phyloP scores from a whole-genome alignment of 2,797 vertebrate genomes.

The Epinephelus awoara region DNA sequence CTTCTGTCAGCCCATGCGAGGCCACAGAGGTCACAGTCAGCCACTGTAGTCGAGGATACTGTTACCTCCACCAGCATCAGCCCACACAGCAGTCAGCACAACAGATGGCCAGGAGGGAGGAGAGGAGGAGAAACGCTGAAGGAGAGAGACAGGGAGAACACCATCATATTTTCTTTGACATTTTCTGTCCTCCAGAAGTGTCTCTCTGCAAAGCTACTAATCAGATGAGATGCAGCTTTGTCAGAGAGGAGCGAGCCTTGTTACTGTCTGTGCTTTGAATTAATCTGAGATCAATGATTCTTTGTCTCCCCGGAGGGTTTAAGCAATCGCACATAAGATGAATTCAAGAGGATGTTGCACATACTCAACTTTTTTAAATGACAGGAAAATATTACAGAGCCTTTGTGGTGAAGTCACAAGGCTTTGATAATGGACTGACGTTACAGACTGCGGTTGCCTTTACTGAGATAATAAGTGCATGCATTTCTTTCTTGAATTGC shows the following conservation, averaged over 20 bases:
- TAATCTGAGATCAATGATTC: slow-evolving; percentile 26
- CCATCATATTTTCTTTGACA: slow-evolving; percentile 65
- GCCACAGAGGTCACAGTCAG: slow-evolving; percentile 69
- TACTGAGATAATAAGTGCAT: background rate
- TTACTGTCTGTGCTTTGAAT: slow-evolving; percentile 20
- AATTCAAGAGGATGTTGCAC: background rate
- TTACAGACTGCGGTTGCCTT: background rate
- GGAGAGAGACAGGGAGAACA: slow-evolving; percentile 53
- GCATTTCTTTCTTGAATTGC: background rate
- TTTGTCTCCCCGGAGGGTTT: slow-evolving; percentile 28
- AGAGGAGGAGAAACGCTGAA: slow-evolving; percentile 53
- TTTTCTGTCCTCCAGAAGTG: slow-evolving; percentile 48
- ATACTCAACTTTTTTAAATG: background rate
- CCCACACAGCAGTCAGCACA: slow-evolving; percentile 78
- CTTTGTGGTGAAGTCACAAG: slow-evolving; percentile 8
- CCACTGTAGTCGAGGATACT: slow-evolving; percentile 68
- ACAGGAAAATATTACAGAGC: background rate
- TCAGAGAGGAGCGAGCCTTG: slow-evolving; percentile 33
- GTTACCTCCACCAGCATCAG: slow-evolving; percentile 75
- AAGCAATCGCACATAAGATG: background rate
- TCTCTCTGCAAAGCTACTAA: slow-evolving; percentile 40
- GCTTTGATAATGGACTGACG: background rate
- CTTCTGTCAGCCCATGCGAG: slow-evolving; percentile 57
- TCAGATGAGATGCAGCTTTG: slow-evolving; percentile 34
- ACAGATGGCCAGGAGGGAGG: slow-evolving; percentile 70